phyloP scores from a whole-genome alignment of 2,113 vertebrate genomes.

The Chaetodon trifascialis region DNA sequence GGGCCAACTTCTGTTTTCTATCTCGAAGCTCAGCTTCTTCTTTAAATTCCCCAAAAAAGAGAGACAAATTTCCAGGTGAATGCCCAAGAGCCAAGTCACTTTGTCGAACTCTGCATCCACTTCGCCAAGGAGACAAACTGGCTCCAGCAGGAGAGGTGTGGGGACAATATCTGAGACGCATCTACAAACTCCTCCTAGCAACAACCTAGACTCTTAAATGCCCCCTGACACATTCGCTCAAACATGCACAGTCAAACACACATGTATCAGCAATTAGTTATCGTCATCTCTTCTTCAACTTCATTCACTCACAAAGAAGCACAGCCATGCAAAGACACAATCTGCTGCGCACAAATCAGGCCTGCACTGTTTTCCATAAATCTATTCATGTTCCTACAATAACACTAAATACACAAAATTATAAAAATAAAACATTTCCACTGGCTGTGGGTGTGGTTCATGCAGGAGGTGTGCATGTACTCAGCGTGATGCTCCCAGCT shows the following conservation, averaged over 20 bases:
- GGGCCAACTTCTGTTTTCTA: neutral
- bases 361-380: neutral
- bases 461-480: slow-evolving; percentile 8
- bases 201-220: slow-evolving; percentile 47
- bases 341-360: neutral
- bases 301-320: neutral
- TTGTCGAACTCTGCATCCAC: slow-evolving; percentile 15
- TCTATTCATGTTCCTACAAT: neutral
- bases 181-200: slow-evolving; percentile 61
- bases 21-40: neutral
- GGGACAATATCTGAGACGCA: slow-evolving; percentile 31
- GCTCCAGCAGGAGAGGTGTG: slow-evolving; percentile 24
- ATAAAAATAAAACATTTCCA: slow-evolving; percentile 5
- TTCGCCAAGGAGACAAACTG: slow-evolving; percentile 34
- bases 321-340: neutral
- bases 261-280: slow-evolving; percentile 24
- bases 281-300: neutral
- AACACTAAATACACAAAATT: neutral
- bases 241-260: slow-evolving; percentile 23
- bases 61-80: slow-evolving; percentile 22
- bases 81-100: slow-evolving; percentile 24
- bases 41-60: slow-evolving; percentile 21
- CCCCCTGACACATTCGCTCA: slow-evolving; percentile 38
- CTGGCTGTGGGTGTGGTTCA: slow-evolving; percentile 4
- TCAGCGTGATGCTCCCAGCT: slow-evolving; percentile 46